phyloP scores from a whole-genome alignment of 1,140 invertebrate genomes.

The Samia ricini region DNA sequence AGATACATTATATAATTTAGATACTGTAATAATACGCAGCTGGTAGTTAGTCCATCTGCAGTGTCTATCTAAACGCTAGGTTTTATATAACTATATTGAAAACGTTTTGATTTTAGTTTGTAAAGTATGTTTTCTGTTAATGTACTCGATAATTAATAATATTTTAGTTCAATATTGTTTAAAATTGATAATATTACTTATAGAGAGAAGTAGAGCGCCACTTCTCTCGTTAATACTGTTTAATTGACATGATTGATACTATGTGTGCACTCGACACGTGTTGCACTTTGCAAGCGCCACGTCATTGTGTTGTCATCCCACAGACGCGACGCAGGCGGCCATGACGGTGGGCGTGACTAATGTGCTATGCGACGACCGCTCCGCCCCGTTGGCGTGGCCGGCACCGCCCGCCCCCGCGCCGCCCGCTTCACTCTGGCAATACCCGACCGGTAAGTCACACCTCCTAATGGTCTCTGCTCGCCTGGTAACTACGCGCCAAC shows the following conservation, averaged over 20 bases:
- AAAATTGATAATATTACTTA: too few species aligned
- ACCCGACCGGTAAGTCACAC: constrained; percentile 81
- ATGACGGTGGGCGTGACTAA: constrained; percentile 79
- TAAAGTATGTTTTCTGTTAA: too few species aligned
- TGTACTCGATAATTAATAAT: too few species aligned
- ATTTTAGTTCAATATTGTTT: too few species aligned
- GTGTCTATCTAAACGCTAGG: too few species aligned
- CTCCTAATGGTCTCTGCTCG: constrained; percentile 49
- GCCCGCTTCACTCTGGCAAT: constrained; percentile 85
- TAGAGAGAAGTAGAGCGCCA: too few species aligned
- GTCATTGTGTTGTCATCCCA: constrained; percentile 52
- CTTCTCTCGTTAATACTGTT: not conserved
- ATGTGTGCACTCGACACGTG: not conserved
- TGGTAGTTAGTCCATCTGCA: too few species aligned
- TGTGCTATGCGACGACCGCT: constrained; percentile 72
- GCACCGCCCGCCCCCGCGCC: constrained; percentile 63
- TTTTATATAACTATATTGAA: too few species aligned
- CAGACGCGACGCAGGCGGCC: constrained; percentile 77
- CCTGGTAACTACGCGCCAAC: constrained; percentile 75
- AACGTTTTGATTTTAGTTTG: too few species aligned
- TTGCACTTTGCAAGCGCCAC: constrained; percentile 31
- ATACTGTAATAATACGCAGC: too few species aligned
- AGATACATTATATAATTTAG: too few species aligned
- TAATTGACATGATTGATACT: not conserved
- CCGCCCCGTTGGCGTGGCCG: constrained; percentile 68